These are phyloP conservation scores for Lochmaea crataegi DNA, from an alignment of 2,888 invertebrate species.

Conservation along the genomic window DNA sequence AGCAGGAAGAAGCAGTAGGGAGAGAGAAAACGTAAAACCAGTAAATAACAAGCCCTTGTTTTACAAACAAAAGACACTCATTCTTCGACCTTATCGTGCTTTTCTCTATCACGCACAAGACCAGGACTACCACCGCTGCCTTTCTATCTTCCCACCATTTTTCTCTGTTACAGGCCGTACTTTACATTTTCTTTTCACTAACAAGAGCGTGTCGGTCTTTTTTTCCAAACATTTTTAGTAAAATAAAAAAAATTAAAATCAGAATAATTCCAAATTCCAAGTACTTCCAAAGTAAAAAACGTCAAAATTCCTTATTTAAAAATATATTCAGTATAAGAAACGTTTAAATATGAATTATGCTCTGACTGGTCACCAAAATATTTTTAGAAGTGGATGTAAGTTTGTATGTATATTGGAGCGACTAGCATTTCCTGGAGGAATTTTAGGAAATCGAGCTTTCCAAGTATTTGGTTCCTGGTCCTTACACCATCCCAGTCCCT, in stretches of 20 bases:
- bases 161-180: slow-evolving; percentile 32
- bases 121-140: slow-evolving; percentile 39
- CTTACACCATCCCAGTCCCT: no score
- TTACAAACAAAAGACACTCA: slow-evolving; percentile 56
- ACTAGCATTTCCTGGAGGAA: no score
- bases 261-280: not conserved
- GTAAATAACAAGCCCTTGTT: slow-evolving; percentile 54
- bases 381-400: no score
- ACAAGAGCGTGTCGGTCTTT: slow-evolving; percentile 5
- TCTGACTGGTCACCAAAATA: no score
- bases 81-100: slow-evolving; percentile 55
- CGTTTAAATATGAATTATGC: no score
- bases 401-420: no score
- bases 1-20: slow-evolving; percentile 29
- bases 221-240: not conserved
- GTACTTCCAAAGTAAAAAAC: no score
- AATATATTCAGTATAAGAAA: no score
- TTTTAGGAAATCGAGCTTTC: no score
- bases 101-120: slow-evolving; percentile 49
- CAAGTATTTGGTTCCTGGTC: no score
- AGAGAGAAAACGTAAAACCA: slow-evolving; percentile 45
- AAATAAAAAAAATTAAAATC: not conserved
- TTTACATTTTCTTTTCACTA: slow-evolving; percentile 37
- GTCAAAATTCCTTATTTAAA: no score
- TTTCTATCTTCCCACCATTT: slow-evolving; percentile 41